These are phyloP conservation scores for Macrosteles quadrilineatus DNA, from an alignment of 1,140 invertebrate genomes.

Conservation along the genomic window DNA sequence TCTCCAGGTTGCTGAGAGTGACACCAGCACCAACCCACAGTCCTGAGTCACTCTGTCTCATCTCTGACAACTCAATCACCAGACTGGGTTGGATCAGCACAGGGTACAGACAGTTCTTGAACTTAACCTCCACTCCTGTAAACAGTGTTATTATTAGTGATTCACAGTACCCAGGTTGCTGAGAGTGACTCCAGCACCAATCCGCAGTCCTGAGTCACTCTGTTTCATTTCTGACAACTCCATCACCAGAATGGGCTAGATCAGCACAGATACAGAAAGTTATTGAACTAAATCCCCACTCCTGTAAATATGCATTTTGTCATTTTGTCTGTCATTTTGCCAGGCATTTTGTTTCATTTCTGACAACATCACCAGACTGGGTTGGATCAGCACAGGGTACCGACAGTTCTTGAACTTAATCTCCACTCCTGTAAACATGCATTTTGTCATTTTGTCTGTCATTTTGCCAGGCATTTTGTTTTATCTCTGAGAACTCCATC, in stretches of 20 bases:
- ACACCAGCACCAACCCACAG: conserved; percentile 79
- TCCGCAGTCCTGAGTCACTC: conserved; percentile 59
- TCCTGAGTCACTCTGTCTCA: conserved; percentile 57
- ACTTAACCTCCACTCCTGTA: conserved; percentile 88
- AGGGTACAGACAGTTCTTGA: conserved; percentile 82
- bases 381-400: too few relatives aligned
- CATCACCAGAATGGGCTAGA: conserved; percentile 70
- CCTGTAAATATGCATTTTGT: too few relatives aligned
- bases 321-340: too few relatives aligned
- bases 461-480: too few relatives aligned
- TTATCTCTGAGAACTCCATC: too few relatives aligned
- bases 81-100: conserved; percentile 75
- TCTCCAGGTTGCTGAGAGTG: conserved; percentile 73
- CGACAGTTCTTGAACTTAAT: too few relatives aligned
- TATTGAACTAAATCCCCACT: conserved; percentile 92
- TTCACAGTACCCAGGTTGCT: too few relatives aligned
- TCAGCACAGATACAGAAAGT: conserved; percentile 77
- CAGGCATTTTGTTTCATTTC: too few relatives aligned
- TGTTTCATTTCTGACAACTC: conserved; percentile 66
- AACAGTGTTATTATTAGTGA: too few relatives aligned
- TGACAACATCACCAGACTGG: too few relatives aligned
- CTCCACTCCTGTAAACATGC: too few relatives aligned
- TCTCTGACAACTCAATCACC: conserved; percentile 67
- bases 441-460: too few relatives aligned
- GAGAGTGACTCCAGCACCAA: conserved; percentile 83